Conservation (phyloP, 2,113 vertebrate species). For the Trochalopteron elliotii region DNA sequence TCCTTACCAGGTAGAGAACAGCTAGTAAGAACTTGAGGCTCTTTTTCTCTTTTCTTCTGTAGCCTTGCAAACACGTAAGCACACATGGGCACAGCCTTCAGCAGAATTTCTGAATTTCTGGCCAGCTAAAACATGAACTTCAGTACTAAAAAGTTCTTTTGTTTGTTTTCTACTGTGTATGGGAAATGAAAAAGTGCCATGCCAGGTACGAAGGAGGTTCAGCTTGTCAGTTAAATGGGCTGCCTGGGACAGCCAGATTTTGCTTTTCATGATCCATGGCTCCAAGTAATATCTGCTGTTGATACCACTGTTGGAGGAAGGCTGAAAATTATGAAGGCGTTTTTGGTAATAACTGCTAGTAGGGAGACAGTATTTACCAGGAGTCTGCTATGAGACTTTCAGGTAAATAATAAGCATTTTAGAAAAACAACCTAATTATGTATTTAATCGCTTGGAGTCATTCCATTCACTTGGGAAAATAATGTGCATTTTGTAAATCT, state of each 20-base stretch:
- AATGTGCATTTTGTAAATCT: slow-evolving; percentile 42
- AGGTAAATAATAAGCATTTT: slow-evolving; percentile 71
- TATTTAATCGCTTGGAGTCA: slow-evolving; percentile 53
- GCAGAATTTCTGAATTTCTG: slow-evolving; percentile 30
- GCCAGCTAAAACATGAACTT: not conserved
- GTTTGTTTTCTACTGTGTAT: not conserved
- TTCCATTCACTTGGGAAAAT: slow-evolving; percentile 57
- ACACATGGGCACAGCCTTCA: not conserved
- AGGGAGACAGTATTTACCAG: slow-evolving; percentile 49
- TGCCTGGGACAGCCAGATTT: not conserved
- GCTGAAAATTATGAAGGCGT: slow-evolving; percentile 1
- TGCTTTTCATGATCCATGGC: not conserved
- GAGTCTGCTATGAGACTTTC: slow-evolving; percentile 35
- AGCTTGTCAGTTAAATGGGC: not conserved
- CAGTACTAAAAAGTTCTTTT: not conserved
- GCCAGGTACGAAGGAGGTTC: not conserved
- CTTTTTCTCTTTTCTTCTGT: not conserved
- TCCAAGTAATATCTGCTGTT: not conserved
- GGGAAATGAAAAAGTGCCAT: not conserved
- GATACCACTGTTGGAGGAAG: not conserved
- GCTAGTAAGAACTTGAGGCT: not conserved
- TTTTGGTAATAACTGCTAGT: slow-evolving; percentile 32
- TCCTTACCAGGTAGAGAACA: not conserved
- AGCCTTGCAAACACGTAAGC: not conserved
- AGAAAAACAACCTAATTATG: slow-evolving; percentile 63